Evolutionary conservation across 2,113 vertebrate species (phyloP), one percentile per base, ranked within the genome.

Genomic region (Phaethornis superciliosus): DNA sequence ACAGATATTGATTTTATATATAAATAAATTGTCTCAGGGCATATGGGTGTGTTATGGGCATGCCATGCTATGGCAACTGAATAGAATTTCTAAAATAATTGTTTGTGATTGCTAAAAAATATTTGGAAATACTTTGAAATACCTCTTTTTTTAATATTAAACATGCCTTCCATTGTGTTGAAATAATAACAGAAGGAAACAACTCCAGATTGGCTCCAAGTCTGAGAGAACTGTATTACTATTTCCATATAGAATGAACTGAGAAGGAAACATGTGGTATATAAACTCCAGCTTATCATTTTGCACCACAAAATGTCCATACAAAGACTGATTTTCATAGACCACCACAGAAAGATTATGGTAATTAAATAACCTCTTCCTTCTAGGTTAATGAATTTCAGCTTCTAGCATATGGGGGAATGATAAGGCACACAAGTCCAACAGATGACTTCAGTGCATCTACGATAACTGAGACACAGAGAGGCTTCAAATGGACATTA

Each of bases 61-160:
- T 28, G 11, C 32, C 0, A 0, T 55, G 33, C 47, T 71, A 64
- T 1, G 5, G 20, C 23, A 81, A 35, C 3, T 67, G 19, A 87
- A 74, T 28, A 63, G 22, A 78, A 63, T 23, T 65, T 44, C 23
- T 79, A 71, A 76, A 84, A 70, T 54, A 55, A 58, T 54, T n/a
- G 7, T 6, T 86, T 56, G 40, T 19, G 89, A 54, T 33, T 86
- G 35, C 10, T 84, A 56, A 91, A 81, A 85, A 58, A 40, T 47
- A 49, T 37, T 72, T 64, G 20, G 15, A 85, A 81, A 51, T 77
- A 69, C 4, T 74, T 69, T 28, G 21, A 78, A 92, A 67, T 65
- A 9, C 27, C 23, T 90, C 40, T 58, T 65, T 86, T 88, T 86
- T 30, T 8, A 89, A 51, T 47, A 44, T 42, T 78, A 63, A 84